phyloP scores from a whole-genome alignment of 2,797 vertebrate species.

The Hozukius guyotensis region DNA sequence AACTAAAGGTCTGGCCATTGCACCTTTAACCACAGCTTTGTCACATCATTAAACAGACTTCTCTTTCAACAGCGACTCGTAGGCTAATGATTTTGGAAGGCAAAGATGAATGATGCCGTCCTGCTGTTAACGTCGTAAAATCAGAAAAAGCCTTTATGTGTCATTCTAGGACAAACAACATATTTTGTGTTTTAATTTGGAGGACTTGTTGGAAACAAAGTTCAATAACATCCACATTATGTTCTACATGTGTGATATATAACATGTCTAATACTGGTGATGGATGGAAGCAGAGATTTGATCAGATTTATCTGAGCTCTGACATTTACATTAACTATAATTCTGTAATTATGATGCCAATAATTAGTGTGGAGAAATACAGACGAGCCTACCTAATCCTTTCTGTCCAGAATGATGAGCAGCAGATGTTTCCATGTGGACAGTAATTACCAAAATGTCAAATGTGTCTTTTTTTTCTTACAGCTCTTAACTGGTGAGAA shows the following conservation, averaged over 20 bases:
- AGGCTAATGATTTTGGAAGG: neutral
- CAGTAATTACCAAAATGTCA: slow-evolving; percentile 6
- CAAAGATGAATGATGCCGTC: neutral
- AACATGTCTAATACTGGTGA: neutral
- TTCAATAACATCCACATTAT: neutral
- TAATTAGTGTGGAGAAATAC: neutral
- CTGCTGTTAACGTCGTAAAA: neutral
- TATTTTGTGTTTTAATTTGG: neutral
- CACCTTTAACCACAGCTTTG: no score
- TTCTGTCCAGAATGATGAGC: neutral
- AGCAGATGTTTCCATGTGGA: slow-evolving; percentile 7
- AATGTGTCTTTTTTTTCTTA: neutral
- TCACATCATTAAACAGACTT: neutral
- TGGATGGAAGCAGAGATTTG: neutral
- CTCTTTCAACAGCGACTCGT: neutral
- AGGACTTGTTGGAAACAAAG: no score
- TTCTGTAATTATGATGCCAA: neutral
- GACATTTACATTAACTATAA: neutral
- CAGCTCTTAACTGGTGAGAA: neutral
- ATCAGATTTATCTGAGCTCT: neutral
- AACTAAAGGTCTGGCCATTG: no score
- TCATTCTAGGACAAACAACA: neutral
- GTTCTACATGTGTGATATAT: neutral
- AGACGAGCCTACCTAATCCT: neutral
- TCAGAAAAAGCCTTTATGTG: neutral